Percentiles rank a stretch among this genome's conserved stretches.
These are phyloP conservation scores for Exaiptasia diaphana DNA, from an alignment of 64 coral and sea anemone genomes.

Conservation along the genomic window DNA sequence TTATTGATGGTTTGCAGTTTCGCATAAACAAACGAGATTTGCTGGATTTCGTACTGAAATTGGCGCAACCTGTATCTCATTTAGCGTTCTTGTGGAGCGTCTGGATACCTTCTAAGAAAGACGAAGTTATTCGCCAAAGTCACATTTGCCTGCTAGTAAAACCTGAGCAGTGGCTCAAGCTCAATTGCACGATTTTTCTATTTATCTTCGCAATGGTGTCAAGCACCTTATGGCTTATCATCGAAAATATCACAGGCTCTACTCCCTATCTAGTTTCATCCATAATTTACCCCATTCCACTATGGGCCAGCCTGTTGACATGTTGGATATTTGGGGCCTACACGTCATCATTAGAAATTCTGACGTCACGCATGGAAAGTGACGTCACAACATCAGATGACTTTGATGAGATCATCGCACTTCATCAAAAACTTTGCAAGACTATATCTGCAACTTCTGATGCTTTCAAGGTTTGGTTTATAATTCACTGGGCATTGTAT, in stretches of 20 bases:
- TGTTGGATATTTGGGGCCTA: constrained; percentile 23
- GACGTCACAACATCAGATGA: background rate
- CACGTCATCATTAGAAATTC: background rate
- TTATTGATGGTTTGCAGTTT: background rate
- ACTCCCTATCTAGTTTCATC: background rate
- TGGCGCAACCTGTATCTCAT: constrained; percentile 40
- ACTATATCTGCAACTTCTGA: constrained; percentile 36
- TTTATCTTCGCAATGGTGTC: constrained; percentile 17
- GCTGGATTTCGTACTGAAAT: background rate
- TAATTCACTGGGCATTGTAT: constrained; percentile 60
- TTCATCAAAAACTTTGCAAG: constrained; percentile 50
- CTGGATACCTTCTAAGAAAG: constrained; percentile 5
- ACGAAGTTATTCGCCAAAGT: background rate
- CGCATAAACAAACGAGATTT: background rate
- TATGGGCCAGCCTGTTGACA: constrained; percentile 11
- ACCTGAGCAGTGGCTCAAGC: constrained; percentile 5
- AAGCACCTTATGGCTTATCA: background rate
- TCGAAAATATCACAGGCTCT: background rate
- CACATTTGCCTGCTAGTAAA: constrained; percentile 2
- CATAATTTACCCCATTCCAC: background rate
- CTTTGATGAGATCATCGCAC: constrained; percentile 48
- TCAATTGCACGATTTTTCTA: constrained; percentile 30
- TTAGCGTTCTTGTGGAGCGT: constrained; percentile 56
- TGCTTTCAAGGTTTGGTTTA: constrained; percentile 56
- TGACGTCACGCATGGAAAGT: background rate